Percentiles rank a stretch among this genome's conserved stretches.
Conservation (phyloP, 2,113 vertebrate genomes). For the Laticauda colubrina region DNA sequence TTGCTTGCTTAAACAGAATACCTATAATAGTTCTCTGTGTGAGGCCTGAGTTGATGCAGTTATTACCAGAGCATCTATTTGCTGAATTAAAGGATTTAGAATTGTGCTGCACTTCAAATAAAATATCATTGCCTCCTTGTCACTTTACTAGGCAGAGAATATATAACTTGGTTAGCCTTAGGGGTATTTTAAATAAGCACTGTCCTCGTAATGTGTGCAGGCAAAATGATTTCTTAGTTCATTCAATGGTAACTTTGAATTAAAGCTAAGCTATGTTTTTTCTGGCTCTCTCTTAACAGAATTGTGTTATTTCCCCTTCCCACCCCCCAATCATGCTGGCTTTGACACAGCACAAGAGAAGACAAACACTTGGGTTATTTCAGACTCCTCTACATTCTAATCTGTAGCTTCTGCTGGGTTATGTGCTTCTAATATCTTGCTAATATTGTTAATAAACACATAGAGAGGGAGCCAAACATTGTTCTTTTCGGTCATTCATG, state of each 20-base stretch:
- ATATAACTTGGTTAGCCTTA: constrained; percentile 42
- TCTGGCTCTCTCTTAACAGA: constrained; percentile 27
- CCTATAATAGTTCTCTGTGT: constrained; percentile 7
- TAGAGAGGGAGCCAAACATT: constrained; percentile 22
- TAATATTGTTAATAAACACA: constrained; percentile 38
- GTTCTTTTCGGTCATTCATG: constrained; percentile 17
- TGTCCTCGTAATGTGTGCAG: constrained; percentile 25
- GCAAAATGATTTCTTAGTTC: constrained; percentile 40
- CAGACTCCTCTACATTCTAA: constrained; percentile 14
- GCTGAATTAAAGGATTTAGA: constrained; percentile 38
- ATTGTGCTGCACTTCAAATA: constrained; percentile 33
- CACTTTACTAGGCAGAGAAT: constrained; percentile 5
- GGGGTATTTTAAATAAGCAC: constrained; percentile 48
- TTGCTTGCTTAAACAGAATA: constrained; percentile 15
- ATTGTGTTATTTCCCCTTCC: not conserved
- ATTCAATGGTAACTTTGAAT: constrained; percentile 39
- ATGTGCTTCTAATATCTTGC: constrained; percentile 5
- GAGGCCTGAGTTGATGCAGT: constrained; percentile 38
- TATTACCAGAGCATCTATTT: constrained; percentile 34
- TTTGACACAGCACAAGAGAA: constrained; percentile 7
- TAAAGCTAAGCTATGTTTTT: constrained; percentile 41
- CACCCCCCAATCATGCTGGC: not conserved
- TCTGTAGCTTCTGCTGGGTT: constrained; percentile 23
- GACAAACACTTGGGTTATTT: constrained; percentile 29
- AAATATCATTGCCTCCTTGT: constrained; percentile 17